Conservation (phyloP, 2,113 vertebrate genomes). For the Perca fluviatilis region DNA sequence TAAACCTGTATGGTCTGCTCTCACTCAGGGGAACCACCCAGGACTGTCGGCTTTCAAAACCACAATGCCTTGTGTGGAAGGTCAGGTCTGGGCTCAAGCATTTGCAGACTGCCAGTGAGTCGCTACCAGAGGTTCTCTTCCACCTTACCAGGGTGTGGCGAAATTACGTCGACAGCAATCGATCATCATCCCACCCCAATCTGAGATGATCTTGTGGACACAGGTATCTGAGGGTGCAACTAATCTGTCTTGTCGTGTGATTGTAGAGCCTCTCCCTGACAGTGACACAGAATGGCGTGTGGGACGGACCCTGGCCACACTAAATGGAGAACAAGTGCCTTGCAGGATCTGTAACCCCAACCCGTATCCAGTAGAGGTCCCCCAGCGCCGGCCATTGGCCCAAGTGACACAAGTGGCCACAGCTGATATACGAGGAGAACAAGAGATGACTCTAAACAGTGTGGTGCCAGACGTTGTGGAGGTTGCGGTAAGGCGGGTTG, state of each 20-base stretch:
- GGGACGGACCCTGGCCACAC: not conserved
- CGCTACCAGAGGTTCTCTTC: too few species aligned
- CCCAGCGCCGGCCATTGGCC: not conserved
- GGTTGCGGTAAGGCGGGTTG: not conserved
- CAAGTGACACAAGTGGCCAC: not conserved
- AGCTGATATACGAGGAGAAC: not conserved
- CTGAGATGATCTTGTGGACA: not conserved
- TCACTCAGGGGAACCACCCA: too few species aligned
- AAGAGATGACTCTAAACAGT: not conserved
- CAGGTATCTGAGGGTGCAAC: not conserved
- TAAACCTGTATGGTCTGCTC: too few species aligned
- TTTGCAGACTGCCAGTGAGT: too few species aligned
- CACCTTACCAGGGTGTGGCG: too few species aligned
- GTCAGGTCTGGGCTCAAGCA: too few species aligned
- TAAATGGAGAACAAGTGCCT: not conserved
- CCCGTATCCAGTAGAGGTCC: conserved; percentile 25
- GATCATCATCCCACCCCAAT: not conserved
- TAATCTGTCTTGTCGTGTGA: not conserved
- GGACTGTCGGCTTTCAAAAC: too few species aligned
- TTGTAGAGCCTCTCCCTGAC: not conserved
- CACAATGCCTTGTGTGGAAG: too few species aligned
- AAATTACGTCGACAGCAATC: too few species aligned
- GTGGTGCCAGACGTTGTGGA: not conserved
- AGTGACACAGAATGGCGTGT: not conserved
- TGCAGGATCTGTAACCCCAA: conserved; percentile 18